These are phyloP conservation scores for Oreochromis tanganicae DNA, from an alignment of 2,113 vertebrate genomes.

Conservation along the genomic window DNA sequence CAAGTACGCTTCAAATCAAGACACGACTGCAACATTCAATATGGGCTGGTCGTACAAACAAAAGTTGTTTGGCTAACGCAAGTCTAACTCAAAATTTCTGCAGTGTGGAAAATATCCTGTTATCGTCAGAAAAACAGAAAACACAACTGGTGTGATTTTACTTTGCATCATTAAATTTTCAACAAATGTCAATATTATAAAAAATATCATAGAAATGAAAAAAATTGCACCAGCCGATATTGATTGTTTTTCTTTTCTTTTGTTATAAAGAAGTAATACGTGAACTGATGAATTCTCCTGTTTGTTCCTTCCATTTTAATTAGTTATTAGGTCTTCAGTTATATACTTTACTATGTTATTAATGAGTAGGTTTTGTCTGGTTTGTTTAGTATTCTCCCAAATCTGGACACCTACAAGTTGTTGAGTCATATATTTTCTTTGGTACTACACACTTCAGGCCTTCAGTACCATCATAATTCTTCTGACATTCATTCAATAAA, in stretches of 20 bases:
- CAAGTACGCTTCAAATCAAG: constrained; percentile 31
- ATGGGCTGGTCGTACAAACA: not conserved
- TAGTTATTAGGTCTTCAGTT: not conserved
- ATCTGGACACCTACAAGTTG: not conserved
- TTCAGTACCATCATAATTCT: not conserved
- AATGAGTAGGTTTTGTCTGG: not conserved
- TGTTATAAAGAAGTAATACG: not conserved
- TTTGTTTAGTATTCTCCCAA: not conserved
- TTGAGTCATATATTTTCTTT: not conserved
- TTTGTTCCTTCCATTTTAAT: not conserved
- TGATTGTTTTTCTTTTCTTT: not conserved
- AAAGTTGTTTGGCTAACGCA: not conserved
- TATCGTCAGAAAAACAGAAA: not conserved
- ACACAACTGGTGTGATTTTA: not conserved
- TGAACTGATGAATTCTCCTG: not conserved
- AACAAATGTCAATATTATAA: not conserved
- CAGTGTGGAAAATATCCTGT: not conserved
- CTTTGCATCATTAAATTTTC: not conserved
- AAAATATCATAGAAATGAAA: not conserved
- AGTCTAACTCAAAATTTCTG: not conserved
- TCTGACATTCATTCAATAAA: not conserved
- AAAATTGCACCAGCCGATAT: not conserved
- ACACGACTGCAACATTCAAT: constrained; percentile 1
- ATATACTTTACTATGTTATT: not conserved
- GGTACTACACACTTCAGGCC: not conserved